Evolutionary conservation across 2,113 vertebrate species (phyloP), one percentile per base, ranked within the genome.

Genomic region (Chinchilla lanigera): DNA sequence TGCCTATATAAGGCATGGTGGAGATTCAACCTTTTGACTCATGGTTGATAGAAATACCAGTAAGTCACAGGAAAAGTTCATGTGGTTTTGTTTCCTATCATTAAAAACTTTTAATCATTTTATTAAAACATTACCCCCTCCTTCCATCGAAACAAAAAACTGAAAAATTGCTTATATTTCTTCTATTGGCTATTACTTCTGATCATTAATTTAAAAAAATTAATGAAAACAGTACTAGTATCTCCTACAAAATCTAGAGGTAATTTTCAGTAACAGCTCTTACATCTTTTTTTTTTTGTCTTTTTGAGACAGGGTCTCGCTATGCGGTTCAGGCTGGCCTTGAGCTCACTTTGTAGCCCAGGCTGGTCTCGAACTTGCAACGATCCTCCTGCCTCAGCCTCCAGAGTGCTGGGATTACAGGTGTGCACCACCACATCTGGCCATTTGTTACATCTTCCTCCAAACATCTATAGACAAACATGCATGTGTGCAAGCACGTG

Each of bases 31-130:
- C 33, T 47, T 86, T 75, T 87, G 26, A 97, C 9, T 10, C 11
- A 75, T 7, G 33, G 28, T 56, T 67, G 52, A 90, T 19, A 87
- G 77, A 97, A 97, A 85, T 89, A 52, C 7, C 44, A 93, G 8
- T 14, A 94, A 95, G 28, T 81, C n/a, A 95, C 24, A 80, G 24
- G 7, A 78, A 93, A 95, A 87, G 20, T 67, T 17, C 8, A 50
- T n/a, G 26, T 87, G 35, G 86, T 60, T 89, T 94, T 80, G 13
- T 75, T 92, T 89, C 61, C 56, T 80, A 75, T 78, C 80, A 94
- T 41, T 87, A 94, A 87, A 93, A 52, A 1, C 4, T 94, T 50
- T 92, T 16, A 61, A 75, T 5, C 33, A 35, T 47, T 94, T 92
- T 47, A 65, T 12, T 86, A 90, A 92, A 92, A 89, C 7, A 87